These are phyloP conservation scores for Mormyrus lacerda DNA, from an alignment of 2,113 vertebrate species.

Conservation along the genomic window DNA sequence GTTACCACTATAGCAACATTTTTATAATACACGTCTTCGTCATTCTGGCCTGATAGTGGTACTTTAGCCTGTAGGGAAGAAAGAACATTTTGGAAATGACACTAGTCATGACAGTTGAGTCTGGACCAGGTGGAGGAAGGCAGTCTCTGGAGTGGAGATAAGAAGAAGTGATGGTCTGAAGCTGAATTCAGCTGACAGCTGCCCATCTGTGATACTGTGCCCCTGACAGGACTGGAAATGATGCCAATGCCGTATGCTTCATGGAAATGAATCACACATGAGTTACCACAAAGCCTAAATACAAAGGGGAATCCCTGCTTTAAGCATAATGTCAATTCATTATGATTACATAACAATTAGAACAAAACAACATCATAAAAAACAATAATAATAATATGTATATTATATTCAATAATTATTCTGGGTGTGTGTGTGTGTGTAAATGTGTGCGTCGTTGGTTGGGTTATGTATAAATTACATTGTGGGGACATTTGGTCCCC, in stretches of 20 bases:
- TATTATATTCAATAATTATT: not conserved
- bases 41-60: not conserved
- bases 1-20: not conserved
- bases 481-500: not conserved
- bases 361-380: not conserved
- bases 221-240: not conserved
- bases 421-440: too few species aligned
- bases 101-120: slow-evolving; percentile 7
- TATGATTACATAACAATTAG: not conserved
- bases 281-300: not conserved
- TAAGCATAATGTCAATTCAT: not conserved
- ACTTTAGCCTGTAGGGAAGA: too few species aligned
- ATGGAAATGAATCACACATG: not conserved
- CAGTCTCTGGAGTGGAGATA: slow-evolving; percentile 16
- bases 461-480: not conserved
- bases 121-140: not conserved
- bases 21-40: not conserved
- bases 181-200: slow-evolving; percentile 25
- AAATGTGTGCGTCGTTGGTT: not conserved
- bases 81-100: not conserved
- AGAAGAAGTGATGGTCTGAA: slow-evolving; percentile 19
- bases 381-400: not conserved
- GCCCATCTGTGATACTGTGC: slow-evolving; percentile 26
- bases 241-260: slow-evolving; percentile 20
- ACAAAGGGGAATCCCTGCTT: too few species aligned